A percentile compares a stretch with the other conserved stretches of the same genome.
These are phyloP conservation scores for Congeria kusceri DNA, from an alignment of 2,888 invertebrate species.

Conservation along the genomic window DNA sequence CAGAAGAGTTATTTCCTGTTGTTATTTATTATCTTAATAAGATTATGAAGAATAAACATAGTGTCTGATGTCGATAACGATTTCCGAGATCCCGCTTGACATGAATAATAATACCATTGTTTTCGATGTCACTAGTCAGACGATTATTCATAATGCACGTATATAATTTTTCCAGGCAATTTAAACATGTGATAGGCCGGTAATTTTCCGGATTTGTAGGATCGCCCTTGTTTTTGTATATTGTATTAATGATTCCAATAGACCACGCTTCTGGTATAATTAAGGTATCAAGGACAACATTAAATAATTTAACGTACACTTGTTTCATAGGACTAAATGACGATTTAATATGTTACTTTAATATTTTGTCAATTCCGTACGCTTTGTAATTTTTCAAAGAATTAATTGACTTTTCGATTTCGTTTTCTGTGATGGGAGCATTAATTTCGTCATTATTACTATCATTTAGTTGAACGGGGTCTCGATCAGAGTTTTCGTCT, in stretches of 20 bases:
- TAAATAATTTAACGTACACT: slow-evolving; percentile 16
- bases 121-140: not conserved
- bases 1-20: slow-evolving; percentile 20
- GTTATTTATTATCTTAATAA: slow-evolving; percentile 15
- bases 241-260: slow-evolving; percentile 11
- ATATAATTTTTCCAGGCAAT: slow-evolving; percentile 22
- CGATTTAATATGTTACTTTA: too few species aligned
- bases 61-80: slow-evolving; percentile 28
- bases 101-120: slow-evolving; percentile 13
- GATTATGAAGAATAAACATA: slow-evolving; percentile 20
- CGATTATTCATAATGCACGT: slow-evolving; percentile 15
- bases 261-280: slow-evolving; percentile 17
- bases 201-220: slow-evolving; percentile 20
- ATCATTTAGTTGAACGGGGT: not conserved
- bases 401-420: slow-evolving; percentile 7
- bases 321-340: too few species aligned
- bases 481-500: too few species aligned
- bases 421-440: not conserved
- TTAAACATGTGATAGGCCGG: slow-evolving; percentile 22
- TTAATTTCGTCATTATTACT: slow-evolving; percentile 1
- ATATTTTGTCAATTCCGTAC: too few species aligned
- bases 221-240: slow-evolving; percentile 32
- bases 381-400: too few species aligned
- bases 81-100: slow-evolving; percentile 32
- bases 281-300: slow-evolving; percentile 15